Percentiles rank a stretch among this genome's conserved stretches.
Evolutionary conservation across 2,797 vertebrate genomes (phyloP).

Genomic region (Leptoclinus maculatus): DNA sequence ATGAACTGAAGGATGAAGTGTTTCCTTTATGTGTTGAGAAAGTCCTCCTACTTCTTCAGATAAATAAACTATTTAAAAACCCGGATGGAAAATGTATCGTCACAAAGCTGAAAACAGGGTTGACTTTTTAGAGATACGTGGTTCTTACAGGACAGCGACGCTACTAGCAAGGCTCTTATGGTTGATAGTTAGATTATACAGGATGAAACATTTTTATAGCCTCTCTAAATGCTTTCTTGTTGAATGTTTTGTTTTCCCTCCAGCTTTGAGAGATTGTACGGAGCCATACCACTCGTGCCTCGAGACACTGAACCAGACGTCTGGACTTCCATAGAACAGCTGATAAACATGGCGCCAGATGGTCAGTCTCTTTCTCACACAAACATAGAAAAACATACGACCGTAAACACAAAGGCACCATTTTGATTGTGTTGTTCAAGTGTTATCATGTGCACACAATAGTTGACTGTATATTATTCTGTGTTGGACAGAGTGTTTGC

Average conservation of each 20-base stretch:
- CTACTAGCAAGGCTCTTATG: no score
- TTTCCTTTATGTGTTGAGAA: no score
- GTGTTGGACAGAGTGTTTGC: slow-evolving; percentile 64
- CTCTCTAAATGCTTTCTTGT: neutral
- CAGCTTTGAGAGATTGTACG: slow-evolving; percentile 60
- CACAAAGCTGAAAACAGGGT: no score
- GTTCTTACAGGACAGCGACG: no score
- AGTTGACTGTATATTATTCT: neutral
- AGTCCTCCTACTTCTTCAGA: no score
- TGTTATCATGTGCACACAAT: neutral
- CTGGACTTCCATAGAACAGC: slow-evolving; percentile 55
- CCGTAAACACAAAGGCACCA: neutral
- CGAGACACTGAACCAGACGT: slow-evolving; percentile 51
- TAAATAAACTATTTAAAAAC: no score
- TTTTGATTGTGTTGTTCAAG: neutral
- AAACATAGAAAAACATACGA: neutral
- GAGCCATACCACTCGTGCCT: slow-evolving; percentile 34
- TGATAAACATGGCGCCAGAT: slow-evolving; percentile 59
- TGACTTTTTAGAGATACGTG: no score
- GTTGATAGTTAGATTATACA: no score
- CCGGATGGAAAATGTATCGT: no score
- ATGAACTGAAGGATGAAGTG: no score
- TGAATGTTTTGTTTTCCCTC: neutral
- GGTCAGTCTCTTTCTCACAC: slow-evolving; percentile 58
- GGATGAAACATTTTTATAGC: neutral